A percentile compares a stretch with the other conserved stretches of the same genome.
These are phyloP conservation scores for Oryzias melastigma DNA, from an alignment of 2,113 vertebrate genomes.

Conservation along the genomic window DNA sequence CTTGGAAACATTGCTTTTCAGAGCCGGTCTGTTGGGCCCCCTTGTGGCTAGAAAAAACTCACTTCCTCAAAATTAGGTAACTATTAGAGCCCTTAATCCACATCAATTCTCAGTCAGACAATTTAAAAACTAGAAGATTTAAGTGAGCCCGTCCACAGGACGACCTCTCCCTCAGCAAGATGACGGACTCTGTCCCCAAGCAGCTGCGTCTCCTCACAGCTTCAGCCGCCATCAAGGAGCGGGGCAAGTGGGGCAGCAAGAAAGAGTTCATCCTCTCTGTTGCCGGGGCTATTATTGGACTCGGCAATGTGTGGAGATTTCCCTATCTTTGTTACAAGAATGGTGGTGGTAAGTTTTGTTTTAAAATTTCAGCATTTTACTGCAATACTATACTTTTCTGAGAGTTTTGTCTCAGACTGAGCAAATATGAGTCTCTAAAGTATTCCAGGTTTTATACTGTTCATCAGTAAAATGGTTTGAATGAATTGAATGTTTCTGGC, in stretches of 20 bases:
- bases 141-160: slow-evolving; percentile 1
- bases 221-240: slow-evolving; percentile 26
- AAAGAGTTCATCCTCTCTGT: slow-evolving; percentile 65
- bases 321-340: slow-evolving; percentile 75
- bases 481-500: too few species aligned
- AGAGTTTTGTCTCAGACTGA: too few species aligned
- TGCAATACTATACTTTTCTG: too few species aligned
- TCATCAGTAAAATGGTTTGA: too few species aligned
- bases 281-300: slow-evolving; percentile 66
- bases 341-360: slow-evolving; percentile 61
- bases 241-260: slow-evolving; percentile 65
- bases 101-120: slow-evolving; percentile 4
- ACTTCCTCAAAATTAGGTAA: slow-evolving; percentile 12
- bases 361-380: too few species aligned
- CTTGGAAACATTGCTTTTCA: not conserved
- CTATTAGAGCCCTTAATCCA: slow-evolving; percentile 7
- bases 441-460: too few species aligned
- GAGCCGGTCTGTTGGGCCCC: slow-evolving; percentile 29
- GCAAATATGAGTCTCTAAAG: too few species aligned
- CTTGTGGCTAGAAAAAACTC: slow-evolving; percentile 41
- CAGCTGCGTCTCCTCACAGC: not conserved
- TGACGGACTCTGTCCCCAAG: slow-evolving; percentile 38
- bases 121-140: slow-evolving; percentile 6
- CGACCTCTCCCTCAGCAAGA: slow-evolving; percentile 9
- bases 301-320: slow-evolving; percentile 73